Conservation (phyloP, 1,140 invertebrate species). For the Ptiloglossa arizonensis region DNA sequence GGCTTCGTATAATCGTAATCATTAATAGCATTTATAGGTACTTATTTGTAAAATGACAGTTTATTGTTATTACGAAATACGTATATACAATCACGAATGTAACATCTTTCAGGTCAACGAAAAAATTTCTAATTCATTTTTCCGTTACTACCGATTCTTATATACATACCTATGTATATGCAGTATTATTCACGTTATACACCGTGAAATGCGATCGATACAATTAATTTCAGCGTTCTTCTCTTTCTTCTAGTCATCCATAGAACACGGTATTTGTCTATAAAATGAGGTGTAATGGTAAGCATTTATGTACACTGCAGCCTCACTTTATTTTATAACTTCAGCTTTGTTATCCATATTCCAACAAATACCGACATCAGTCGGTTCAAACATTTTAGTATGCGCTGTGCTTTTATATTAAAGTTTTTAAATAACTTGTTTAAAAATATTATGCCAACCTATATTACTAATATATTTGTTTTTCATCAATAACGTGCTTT, state of each 20-base stretch:
- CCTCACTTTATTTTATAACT: slow-evolving; percentile 49
- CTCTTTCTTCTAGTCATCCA: slow-evolving; percentile 28
- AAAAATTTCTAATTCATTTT: slow-evolving; percentile 26
- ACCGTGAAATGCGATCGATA: slow-evolving; percentile 52
- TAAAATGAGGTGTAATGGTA: slow-evolving; percentile 52
- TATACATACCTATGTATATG: slow-evolving; percentile 48
- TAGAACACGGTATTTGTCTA: slow-evolving; percentile 51
- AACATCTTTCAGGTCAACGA: slow-evolving; percentile 39
- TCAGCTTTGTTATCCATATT: slow-evolving; percentile 22
- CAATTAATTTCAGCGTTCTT: slow-evolving; percentile 23
- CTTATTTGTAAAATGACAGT: slow-evolving; percentile 24
- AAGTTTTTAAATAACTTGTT: slow-evolving; percentile 56
- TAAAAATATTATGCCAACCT: slow-evolving; percentile 64
- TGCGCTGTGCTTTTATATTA: slow-evolving; percentile 33
- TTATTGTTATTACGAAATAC: slow-evolving; percentile 41
- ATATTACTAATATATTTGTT: slow-evolving; percentile 45
- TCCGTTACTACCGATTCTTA: slow-evolving; percentile 20
- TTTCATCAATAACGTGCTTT: slow-evolving; percentile 45
- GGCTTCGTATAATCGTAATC: neutral
- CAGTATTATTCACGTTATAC: slow-evolving; percentile 30
- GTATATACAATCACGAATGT: slow-evolving; percentile 34
- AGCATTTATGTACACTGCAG: slow-evolving; percentile 69
- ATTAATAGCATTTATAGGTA: slow-evolving; percentile 31
- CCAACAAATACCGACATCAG: slow-evolving; percentile 20
- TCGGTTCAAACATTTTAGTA: slow-evolving; percentile 18